Evolutionary conservation across 2,797 vertebrate species (phyloP), one percentile per base, ranked within the genome.

Genomic region (Alcedo atthis): DNA sequence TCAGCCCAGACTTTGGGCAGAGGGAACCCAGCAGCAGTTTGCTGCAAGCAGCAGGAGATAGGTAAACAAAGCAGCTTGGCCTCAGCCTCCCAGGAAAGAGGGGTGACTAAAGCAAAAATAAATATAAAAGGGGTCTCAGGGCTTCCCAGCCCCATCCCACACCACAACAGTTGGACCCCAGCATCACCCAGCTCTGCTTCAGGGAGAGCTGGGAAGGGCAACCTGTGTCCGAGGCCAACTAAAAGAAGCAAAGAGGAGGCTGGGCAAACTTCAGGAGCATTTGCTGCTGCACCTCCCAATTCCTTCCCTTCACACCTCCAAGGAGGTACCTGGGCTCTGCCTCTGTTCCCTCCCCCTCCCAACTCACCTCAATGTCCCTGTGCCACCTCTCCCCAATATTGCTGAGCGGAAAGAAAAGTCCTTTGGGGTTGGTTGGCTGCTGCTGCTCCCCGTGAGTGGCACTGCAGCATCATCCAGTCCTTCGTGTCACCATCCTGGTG

Each of bases 401-500:
- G 69, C 91, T 75, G 76, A 84, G 35, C 4, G 8, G 26, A 32
- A 80, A 32, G 51, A 54, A 55, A 85, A 88, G 80, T 35, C 61
- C 70, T 63, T 46, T 19, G 48, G 66, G 67, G 51, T 30, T 14
- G 17, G 42, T 6, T 14, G 30, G 67, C 20, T 15, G 59, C 67
- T 33, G 43, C 67, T 11, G 54, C 63, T 21, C 24, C 15, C 57
- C 57, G 24, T 0, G 2, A 77, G 42, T 6, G 1, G 55, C 48
- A 54, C 1, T 1, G 8, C 89, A 88, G 87, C 64, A 45, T 40
- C 5, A 0, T n/a, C 53, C 62, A 19, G 63, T 77, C 78, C 32
- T 35, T 24, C 7, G 62, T 35, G 63, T 64, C 67, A 4, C 74
- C 1, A 0, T 63, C 45, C 54, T 12, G 2, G 28, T 0, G 0